Conservation (phyloP, 1,140 invertebrate genomes). For the Globodera rostochiensis region DNA sequence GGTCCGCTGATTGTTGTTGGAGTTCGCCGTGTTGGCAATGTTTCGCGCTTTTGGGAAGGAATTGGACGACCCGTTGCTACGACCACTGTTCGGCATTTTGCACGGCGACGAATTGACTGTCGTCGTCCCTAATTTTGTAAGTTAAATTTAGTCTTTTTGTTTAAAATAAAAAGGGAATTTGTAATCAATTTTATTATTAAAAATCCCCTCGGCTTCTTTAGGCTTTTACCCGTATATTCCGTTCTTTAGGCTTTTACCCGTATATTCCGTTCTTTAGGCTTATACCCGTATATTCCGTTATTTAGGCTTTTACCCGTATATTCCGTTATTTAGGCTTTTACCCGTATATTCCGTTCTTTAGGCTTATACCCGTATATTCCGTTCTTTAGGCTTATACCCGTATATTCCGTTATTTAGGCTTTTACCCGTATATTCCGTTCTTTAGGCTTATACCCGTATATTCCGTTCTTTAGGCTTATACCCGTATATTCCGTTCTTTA, state of each 20-base stretch:
- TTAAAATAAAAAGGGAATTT: background rate
- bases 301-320: background rate
- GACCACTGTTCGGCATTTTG: slow-evolving; percentile 12
- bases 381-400: background rate
- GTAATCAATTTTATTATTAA: background rate
- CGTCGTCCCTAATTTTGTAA: background rate
- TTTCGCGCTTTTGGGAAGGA: background rate
- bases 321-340: background rate
- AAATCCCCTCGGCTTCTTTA: background rate
- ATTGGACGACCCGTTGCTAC: background rate
- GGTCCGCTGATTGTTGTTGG: background rate
- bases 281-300: slow-evolving; percentile 8
- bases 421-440: background rate
- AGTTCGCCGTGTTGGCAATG: background rate
- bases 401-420: slow-evolving; percentile 9
- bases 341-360: slow-evolving; percentile 18
- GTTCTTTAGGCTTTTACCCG: background rate
- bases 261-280: no score
- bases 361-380: no score
- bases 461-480: background rate
- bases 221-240: no score
- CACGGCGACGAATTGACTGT: background rate
- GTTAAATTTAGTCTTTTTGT: no score
- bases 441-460: background rate
- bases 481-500: background rate